Percentiles rank a stretch among this genome's conserved stretches.
phyloP scores from a whole-genome alignment of 2,888 invertebrate species.

The Brassicogethes aeneus region DNA sequence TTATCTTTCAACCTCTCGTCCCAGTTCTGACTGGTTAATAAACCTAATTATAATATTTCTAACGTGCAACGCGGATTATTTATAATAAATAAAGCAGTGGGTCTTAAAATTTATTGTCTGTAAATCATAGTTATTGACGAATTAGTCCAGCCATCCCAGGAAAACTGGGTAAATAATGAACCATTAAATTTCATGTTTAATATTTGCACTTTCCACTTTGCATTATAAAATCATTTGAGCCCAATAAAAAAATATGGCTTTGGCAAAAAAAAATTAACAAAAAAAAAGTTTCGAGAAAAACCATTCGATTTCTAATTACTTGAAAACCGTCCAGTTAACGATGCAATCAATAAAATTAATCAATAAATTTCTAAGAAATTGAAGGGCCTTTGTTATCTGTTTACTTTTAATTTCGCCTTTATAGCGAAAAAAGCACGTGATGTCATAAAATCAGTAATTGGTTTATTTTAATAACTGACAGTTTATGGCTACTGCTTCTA shows the following conservation, averaged over 20 bases:
- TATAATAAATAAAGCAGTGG: slow-evolving; percentile 4
- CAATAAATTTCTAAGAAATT: too few relatives aligned
- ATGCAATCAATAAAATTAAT: too few relatives aligned
- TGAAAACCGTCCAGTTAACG: too few relatives aligned
- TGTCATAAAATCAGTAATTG: not conserved
- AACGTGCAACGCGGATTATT: not conserved
- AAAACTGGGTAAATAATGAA: slow-evolving; percentile 9
- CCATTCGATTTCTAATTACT: too few relatives aligned
- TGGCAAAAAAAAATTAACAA: too few relatives aligned
- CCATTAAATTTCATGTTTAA: too few relatives aligned
- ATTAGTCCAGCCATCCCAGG: slow-evolving; percentile 14
- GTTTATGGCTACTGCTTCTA: slow-evolving; percentile 1
- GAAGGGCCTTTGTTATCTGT: too few relatives aligned
- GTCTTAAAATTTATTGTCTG: slow-evolving; percentile 18
- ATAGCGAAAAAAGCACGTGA: not conserved
- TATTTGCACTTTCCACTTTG: too few relatives aligned
- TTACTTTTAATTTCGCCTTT: not conserved
- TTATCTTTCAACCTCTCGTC: too few relatives aligned
- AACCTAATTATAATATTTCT: not conserved
- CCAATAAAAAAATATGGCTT: too few relatives aligned
- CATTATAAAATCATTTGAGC: too few relatives aligned
- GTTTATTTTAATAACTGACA: not conserved
- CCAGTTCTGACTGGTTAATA: too few relatives aligned
- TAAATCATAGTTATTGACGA: slow-evolving; percentile 19
- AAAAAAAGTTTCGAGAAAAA: not conserved